These are phyloP conservation scores for Eristalis arbustorum DNA, from an alignment of 2,888 invertebrate species.

Conservation along the genomic window DNA sequence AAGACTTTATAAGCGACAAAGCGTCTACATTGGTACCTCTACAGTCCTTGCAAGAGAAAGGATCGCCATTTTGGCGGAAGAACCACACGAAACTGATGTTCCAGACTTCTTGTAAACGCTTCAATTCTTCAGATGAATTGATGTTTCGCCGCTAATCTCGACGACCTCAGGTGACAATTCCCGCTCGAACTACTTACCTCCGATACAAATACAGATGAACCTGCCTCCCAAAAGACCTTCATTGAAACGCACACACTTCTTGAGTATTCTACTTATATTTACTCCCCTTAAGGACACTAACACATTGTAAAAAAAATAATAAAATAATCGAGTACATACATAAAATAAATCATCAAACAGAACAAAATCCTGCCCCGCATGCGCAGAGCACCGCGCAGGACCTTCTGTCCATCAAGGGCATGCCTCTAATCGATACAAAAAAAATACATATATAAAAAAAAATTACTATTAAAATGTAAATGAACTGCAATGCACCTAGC, in stretches of 20 bases:
- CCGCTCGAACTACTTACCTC: not conserved
- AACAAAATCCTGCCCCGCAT: conserved; percentile 6
- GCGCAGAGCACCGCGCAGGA: not conserved
- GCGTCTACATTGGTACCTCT: too few relatives aligned
- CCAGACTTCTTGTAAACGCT: too few relatives aligned
- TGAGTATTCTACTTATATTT: not conserved
- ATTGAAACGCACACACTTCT: not conserved
- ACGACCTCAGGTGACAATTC: too few relatives aligned
- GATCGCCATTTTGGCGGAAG: too few relatives aligned
- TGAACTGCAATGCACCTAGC: conserved; percentile 14
- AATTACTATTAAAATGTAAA: conserved; percentile 12
- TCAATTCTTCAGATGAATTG: too few relatives aligned
- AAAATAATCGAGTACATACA: conserved; percentile 8
- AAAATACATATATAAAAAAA: conserved; percentile 5
- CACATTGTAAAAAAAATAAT: conserved; percentile 14
- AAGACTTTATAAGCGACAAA: too few relatives aligned
- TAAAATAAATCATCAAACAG: conserved; percentile 28
- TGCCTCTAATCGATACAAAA: conserved; percentile 22
- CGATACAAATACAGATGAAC: too few relatives aligned
- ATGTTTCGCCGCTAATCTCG: too few relatives aligned
- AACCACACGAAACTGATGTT: too few relatives aligned
- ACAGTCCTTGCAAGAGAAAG: too few relatives aligned
- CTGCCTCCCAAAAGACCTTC: not conserved
- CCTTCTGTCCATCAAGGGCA: not conserved
- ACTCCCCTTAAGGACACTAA: not conserved